These are phyloP conservation scores for Apotomis capreana DNA, from an alignment of 2,888 invertebrate species.

Conservation along the genomic window DNA sequence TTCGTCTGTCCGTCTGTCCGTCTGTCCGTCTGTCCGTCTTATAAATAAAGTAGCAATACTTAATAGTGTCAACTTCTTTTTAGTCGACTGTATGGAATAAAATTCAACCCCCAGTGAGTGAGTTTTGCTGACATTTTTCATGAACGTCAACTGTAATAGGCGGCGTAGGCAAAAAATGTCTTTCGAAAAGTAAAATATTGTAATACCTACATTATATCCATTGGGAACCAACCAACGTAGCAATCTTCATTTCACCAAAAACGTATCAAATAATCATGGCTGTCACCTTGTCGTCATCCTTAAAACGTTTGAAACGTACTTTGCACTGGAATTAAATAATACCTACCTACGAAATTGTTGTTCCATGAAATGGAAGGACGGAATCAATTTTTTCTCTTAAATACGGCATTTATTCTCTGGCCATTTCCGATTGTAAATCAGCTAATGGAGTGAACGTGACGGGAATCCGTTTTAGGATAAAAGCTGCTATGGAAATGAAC, in stretches of 20 bases:
- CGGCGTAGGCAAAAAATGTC: no score
- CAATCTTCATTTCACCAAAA: background rate
- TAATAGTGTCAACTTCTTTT: no score
- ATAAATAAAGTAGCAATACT: no score
- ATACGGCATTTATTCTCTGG: slow-evolving; percentile 49
- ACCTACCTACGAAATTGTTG: slow-evolving; percentile 37
- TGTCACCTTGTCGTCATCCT: slow-evolving; percentile 29
- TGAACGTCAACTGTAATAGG: no score
- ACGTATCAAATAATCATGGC: slow-evolving; percentile 19
- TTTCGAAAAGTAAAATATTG: no score
- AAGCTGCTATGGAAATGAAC: slow-evolving; percentile 61
- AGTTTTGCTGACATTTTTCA: no score
- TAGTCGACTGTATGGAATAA: no score
- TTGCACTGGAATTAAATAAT: slow-evolving; percentile 43
- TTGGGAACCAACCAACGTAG: background rate
- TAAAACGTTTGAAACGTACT: slow-evolving; percentile 33
- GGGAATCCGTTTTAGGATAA: slow-evolving; percentile 55
- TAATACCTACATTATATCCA: no score
- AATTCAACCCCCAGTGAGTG: no score
- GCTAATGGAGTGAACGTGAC: slow-evolving; percentile 69
- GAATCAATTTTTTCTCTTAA: slow-evolving; percentile 45
- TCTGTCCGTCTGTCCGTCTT: no score
- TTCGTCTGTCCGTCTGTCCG: no score
- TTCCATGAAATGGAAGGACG: slow-evolving; percentile 46
- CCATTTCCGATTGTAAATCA: slow-evolving; percentile 64